Evolutionary conservation across 1,140 invertebrate genomes (phyloP).

Genomic region (Schmidtea mediterranea): DNA sequence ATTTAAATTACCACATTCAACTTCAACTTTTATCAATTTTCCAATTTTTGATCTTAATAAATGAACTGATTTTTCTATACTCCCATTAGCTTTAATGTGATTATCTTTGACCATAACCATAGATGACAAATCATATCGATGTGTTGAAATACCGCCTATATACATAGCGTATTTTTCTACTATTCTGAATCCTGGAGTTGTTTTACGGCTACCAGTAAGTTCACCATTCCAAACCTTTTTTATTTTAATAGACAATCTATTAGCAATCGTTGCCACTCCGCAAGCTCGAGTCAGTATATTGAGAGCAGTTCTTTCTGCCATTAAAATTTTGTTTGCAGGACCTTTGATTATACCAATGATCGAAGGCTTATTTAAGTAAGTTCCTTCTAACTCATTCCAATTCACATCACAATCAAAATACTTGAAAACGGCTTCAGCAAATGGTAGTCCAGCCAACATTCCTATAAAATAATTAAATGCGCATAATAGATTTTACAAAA

Average conservation of each 20-base stretch:
- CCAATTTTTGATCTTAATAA: slow-evolving; percentile 11
- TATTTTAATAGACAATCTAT: slow-evolving; percentile 12
- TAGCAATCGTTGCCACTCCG: slow-evolving; percentile 26
- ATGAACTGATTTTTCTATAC: slow-evolving; percentile 19
- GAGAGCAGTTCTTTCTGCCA: slow-evolving; percentile 26
- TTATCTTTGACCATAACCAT: slow-evolving; percentile 32
- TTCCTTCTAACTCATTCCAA: slow-evolving; percentile 13
- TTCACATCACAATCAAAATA: slow-evolving; percentile 21
- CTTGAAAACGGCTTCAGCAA: slow-evolving; percentile 25
- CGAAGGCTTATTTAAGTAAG: neutral
- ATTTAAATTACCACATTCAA: slow-evolving; percentile 25
- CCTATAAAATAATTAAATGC: slow-evolving; percentile 21
- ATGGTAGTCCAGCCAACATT: slow-evolving; percentile 27
- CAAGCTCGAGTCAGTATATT: slow-evolving; percentile 26
- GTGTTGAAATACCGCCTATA: slow-evolving; percentile 25
- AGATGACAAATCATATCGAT: slow-evolving; percentile 28
- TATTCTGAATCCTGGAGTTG: slow-evolving; percentile 29
- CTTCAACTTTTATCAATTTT: slow-evolving; percentile 28
- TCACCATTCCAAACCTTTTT: slow-evolving; percentile 19
- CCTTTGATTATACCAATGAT: slow-evolving; percentile 20
- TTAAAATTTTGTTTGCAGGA: slow-evolving; percentile 21
- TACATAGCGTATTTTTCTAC: slow-evolving; percentile 30
- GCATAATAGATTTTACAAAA: too few relatives aligned
- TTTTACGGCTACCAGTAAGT: slow-evolving; percentile 28
- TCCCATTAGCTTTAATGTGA: slow-evolving; percentile 27